Percentiles rank a stretch among this genome's conserved stretches.
phyloP scores from a whole-genome alignment of 2,888 invertebrate species.

The Morinoia aosen region DNA sequence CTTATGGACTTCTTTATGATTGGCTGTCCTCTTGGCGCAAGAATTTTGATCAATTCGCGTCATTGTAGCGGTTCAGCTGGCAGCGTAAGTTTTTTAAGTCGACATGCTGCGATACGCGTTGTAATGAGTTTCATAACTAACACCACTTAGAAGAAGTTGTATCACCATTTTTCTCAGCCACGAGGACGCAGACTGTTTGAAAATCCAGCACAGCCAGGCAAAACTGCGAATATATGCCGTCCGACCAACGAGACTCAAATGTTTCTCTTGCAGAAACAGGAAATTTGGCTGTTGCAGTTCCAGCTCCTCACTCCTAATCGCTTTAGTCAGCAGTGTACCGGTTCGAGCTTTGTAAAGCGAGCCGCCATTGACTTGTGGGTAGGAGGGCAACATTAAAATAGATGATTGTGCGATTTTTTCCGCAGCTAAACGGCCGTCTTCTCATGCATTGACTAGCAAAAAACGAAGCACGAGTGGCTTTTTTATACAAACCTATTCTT shows the following conservation, averaged over 20 bases:
- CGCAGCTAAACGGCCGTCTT: background rate
- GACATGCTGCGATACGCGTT: no score
- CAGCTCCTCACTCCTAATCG: background rate
- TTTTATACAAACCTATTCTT: background rate
- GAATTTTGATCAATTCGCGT: background rate
- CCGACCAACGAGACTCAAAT: background rate
- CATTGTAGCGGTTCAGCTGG: no score
- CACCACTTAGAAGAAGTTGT: no score
- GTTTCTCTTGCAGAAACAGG: background rate
- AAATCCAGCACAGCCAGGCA: background rate
- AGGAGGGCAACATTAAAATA: conserved; percentile 23
- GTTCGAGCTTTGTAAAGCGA: background rate
- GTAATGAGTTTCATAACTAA: no score
- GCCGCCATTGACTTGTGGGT: background rate
- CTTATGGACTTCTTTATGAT: background rate
- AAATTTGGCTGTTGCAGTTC: background rate
- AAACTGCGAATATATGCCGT: background rate
- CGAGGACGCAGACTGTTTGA: no score
- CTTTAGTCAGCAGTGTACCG: background rate
- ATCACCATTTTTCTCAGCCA: no score
- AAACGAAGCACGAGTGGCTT: background rate
- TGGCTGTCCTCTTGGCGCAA: background rate
- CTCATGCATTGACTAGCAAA: background rate
- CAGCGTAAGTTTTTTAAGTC: no score
- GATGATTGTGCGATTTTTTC: conserved; percentile 21